A percentile compares a stretch with the other conserved stretches of the same genome.
These are phyloP conservation scores for Aurelia aurita DNA, from an alignment of 30 jellyfish, hydroid and myxozoan genomes.

Conservation along the genomic window DNA sequence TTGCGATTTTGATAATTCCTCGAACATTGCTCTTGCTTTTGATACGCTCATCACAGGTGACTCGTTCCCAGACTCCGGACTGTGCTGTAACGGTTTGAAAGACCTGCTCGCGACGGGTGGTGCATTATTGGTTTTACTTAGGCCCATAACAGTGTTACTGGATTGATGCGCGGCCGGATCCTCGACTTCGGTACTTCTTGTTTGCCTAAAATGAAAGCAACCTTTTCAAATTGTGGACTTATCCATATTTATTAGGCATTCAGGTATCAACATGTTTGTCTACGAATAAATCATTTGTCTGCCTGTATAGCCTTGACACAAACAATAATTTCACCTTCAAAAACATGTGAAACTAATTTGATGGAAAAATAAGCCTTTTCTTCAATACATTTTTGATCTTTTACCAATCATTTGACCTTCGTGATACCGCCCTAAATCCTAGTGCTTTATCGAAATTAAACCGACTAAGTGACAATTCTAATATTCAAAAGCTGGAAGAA, in stretches of 20 bases:
- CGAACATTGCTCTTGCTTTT: constrained; percentile 91
- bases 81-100: neutral
- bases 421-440: too few relatives aligned
- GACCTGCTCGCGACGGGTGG: constrained; percentile 44
- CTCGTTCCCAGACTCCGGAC: constrained; percentile 20
- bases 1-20: constrained; percentile 77
- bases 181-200: constrained; percentile 55
- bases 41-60: constrained; percentile 76
- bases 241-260: neutral
- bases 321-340: neutral
- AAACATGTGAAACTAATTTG: neutral
- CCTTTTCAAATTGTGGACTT: neutral
- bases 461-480: too few relatives aligned
- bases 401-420: too few relatives aligned
- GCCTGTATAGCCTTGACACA: neutral
- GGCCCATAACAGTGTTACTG: constrained; percentile 17
- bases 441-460: too few relatives aligned
- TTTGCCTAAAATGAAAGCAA: constrained; percentile 53
- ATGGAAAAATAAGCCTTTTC: too few relatives aligned
- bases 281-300: neutral
- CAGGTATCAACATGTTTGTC: constrained; percentile 3
- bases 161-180: constrained; percentile 29
- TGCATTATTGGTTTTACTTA: constrained; percentile 5
- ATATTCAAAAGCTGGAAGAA: too few relatives aligned
- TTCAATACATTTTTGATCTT: too few relatives aligned